phyloP scores from a whole-genome alignment of 2,797 vertebrate species.

The Tamandua tetradactyla region DNA sequence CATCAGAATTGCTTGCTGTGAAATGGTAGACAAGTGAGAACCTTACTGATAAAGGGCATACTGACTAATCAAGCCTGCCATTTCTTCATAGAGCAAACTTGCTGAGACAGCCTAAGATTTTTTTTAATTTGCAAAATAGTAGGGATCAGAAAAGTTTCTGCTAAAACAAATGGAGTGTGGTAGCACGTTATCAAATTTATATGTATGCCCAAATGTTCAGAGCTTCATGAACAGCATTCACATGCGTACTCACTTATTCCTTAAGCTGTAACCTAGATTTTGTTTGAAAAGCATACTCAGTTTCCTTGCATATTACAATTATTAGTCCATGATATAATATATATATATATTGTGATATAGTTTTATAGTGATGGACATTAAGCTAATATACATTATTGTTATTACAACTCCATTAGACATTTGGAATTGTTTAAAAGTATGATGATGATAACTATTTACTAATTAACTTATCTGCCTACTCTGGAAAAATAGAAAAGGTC shows the following conservation, averaged over 20 bases:
- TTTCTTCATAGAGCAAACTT: constrained; percentile 66
- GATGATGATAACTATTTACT: not conserved
- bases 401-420: not conserved
- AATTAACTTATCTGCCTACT: not conserved
- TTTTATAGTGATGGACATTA: not conserved
- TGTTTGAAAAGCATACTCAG: not conserved
- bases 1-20: constrained; percentile 83
- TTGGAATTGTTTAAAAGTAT: not conserved
- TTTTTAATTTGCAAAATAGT: constrained; percentile 55
- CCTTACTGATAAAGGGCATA: constrained; percentile 81
- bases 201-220: not conserved
- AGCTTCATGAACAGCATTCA: not conserved
- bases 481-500: not conserved
- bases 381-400: not conserved
- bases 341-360: not conserved
- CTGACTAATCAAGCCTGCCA: constrained; percentile 80
- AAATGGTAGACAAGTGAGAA: constrained; percentile 82
- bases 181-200: constrained; percentile 28
- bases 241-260: not conserved
- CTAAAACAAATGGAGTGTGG: not conserved
- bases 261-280: not conserved
- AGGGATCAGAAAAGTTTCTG: not conserved
- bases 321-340: not conserved
- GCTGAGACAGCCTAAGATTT: not conserved
- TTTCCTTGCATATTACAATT: not conserved